Evolutionary conservation across 2,888 invertebrate species (phyloP), one percentile per base, ranked within the genome.

Genomic region (Ypsolopha sequella): DNA sequence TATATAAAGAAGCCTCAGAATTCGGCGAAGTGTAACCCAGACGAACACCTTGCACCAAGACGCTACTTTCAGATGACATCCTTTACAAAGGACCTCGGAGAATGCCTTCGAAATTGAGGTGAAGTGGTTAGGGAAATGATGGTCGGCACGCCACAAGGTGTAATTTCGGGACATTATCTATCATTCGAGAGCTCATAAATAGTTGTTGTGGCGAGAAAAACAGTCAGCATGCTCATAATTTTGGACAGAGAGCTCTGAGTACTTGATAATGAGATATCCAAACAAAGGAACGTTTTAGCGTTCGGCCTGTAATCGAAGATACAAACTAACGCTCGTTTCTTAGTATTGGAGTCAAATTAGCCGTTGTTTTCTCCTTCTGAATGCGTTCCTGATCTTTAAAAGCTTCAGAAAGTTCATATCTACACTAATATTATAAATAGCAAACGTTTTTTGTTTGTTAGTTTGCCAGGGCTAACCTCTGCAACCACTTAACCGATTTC

Each of bases 1-100:
- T 14, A 9, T 75, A 66, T 69, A 65, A 60, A 68, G 75, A 75
- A 76, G 69, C 71, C 74, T 73, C 70, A 70, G 70, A 74, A 78
- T 85, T 85, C 82, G 80, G 56, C 80, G 82, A 85, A 84, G 80
- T 71, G 64, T 68, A 66, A 77, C 66, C 73, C 68, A 70, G 35
- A 43, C 10, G 7, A 24, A 4, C 24, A 24, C 24, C 24, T 24
- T 24, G 24, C 24, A 24, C 24, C 39, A 39, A 6, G 8, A 10
- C 6, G n/a, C 11, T 11, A 39, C 9, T 39, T 39, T 11, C 11
- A 6, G 10, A 39, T 11, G 39, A 39, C 9, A 39, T 39, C 39
- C 39, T 39, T 39, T 39, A 39, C 24, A 24, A 24, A 24, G 24
- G 24, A 24, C 24, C 24, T 24, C 24, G 24, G 24, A 24, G 10